Percentiles rank a stretch among this genome's conserved stretches.
Evolutionary conservation across 2,797 vertebrate genomes (phyloP).

Genomic region (Lemur catta): DNA sequence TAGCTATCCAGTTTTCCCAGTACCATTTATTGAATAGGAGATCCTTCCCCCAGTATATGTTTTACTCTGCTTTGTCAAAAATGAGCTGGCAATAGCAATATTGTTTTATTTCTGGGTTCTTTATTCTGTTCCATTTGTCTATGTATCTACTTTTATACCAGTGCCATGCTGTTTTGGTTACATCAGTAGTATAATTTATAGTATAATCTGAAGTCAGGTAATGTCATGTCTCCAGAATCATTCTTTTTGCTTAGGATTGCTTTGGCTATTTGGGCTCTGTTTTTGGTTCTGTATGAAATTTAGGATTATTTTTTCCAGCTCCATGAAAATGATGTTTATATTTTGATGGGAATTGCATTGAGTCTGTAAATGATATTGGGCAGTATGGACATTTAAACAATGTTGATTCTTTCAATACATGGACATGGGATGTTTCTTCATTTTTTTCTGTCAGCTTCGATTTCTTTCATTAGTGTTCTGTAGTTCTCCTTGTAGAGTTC

Average conservation of each 20-base stretch:
- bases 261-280: not conserved
- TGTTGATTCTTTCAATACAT: not conserved
- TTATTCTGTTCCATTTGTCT: not conserved
- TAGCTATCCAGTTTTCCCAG: not conserved
- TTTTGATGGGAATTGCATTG: not conserved
- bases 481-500: not conserved
- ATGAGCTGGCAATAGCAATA: not conserved
- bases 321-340: not conserved
- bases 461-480: not conserved
- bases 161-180: not conserved
- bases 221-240: not conserved
- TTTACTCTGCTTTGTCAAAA: not conserved
- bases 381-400: not conserved
- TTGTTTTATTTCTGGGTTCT: not conserved
- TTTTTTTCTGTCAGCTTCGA: not conserved
- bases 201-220: not conserved
- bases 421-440: not conserved
- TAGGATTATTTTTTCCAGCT: not conserved
- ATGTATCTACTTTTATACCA: not conserved
- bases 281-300: not conserved
- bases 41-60: not conserved
- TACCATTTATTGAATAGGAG: not conserved
- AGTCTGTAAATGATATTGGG: not conserved
- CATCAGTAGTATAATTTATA: not conserved
- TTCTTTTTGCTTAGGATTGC: not conserved